A percentile compares a stretch with the other conserved stretches of the same genome.
These are phyloP conservation scores for Crocodylus rhombifer DNA, from an alignment of 2,797 vertebrate genomes.

Conservation along the genomic window DNA sequence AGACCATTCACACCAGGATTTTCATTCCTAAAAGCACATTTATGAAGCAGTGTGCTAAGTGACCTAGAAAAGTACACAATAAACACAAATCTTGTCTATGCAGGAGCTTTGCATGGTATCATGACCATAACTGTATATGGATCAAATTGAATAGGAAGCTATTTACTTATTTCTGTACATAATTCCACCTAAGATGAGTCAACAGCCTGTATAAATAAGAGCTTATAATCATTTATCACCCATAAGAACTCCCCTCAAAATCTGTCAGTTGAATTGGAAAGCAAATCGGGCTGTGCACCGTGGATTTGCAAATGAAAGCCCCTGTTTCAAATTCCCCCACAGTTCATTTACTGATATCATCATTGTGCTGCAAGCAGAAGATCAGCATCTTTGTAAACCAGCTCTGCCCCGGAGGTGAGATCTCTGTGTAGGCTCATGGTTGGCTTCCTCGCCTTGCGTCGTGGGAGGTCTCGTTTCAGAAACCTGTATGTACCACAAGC, in stretches of 20 bases:
- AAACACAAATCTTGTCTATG: conserved; percentile 71
- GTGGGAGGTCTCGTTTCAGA: conserved; percentile 53
- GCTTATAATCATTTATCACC: conserved; percentile 76
- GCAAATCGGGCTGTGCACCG: conserved; percentile 49
- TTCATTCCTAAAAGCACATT: conserved; percentile 66
- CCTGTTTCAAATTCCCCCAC: neutral
- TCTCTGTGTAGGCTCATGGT: neutral
- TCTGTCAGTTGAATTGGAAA: conserved; percentile 67
- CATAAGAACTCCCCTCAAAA: conserved; percentile 73
- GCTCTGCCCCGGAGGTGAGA: neutral
- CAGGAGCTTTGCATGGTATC: conserved; percentile 72
- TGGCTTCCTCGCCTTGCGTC: rapidly evolving
- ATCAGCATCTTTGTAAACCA: neutral
- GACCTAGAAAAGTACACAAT: conserved; percentile 77
- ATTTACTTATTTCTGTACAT: conserved; percentile 83
- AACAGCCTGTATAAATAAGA: conserved; percentile 79
- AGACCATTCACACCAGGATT: conserved; percentile 65
- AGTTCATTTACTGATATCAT: conserved; percentile 32
- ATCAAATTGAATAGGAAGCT: conserved; percentile 71
- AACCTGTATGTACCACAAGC: neutral
- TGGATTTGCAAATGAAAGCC: conserved; percentile 46
- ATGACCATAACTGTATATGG: conserved; percentile 51
- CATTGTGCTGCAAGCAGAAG: conserved; percentile 33
- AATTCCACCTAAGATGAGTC: conserved; percentile 84
- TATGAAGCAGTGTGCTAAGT: conserved; percentile 61